These are phyloP conservation scores for Syrmaticus mikado DNA, from an alignment of 2,113 vertebrate species.

Conservation along the genomic window DNA sequence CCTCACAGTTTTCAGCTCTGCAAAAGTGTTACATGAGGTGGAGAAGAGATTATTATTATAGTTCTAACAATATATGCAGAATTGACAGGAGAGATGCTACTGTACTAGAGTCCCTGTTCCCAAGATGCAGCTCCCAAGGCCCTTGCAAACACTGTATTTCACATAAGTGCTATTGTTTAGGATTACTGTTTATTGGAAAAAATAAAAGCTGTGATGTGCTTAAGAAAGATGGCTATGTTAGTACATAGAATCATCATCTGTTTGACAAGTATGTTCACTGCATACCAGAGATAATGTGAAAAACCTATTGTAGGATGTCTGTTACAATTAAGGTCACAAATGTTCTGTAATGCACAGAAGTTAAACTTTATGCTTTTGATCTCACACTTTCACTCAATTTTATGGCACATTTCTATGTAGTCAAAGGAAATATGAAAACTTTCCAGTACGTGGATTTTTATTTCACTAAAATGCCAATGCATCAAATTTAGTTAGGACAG, in stretches of 20 bases:
- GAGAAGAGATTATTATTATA: constrained; percentile 15
- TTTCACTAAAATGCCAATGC: background rate
- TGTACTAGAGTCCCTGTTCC: background rate
- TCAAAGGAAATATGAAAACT: background rate
- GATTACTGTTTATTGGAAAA: constrained; percentile 15
- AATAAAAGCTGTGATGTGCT: background rate
- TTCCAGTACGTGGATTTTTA: background rate
- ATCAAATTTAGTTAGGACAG: background rate
- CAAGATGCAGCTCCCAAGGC: constrained; percentile 9
- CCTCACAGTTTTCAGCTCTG: background rate
- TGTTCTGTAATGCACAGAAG: background rate
- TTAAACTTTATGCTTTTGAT: constrained; percentile 9
- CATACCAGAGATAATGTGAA: background rate
- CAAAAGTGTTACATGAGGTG: background rate
- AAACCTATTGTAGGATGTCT: background rate
- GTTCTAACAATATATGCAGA: background rate
- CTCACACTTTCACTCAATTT: background rate
- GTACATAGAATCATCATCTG: background rate
- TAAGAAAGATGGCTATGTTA: constrained; percentile 29
- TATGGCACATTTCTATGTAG: background rate
- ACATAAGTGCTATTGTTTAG: constrained; percentile 49
- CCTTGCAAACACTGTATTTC: constrained; percentile 13
- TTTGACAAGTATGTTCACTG: background rate
- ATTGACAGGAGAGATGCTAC: background rate
- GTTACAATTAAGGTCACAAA: constrained; percentile 13